These are phyloP conservation scores for Seira musarum DNA, from an alignment of 2,888 invertebrate species.

Conservation along the genomic window DNA sequence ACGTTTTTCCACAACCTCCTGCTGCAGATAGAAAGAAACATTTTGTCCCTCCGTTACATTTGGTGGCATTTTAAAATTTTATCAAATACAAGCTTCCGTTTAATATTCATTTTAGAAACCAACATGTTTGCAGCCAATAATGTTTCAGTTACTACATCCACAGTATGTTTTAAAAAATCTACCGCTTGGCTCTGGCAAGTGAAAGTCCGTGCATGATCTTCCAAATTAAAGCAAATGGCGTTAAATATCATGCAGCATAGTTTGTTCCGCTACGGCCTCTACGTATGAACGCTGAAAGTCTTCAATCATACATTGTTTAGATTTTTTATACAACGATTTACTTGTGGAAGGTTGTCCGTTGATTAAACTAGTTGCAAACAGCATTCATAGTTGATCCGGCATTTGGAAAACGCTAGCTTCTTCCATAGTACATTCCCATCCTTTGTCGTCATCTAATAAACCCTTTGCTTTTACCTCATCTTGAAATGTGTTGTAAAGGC, in stretches of 20 bases:
- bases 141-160: background rate
- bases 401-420: slow-evolving; percentile 68
- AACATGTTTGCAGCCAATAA: background rate
- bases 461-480: slow-evolving; percentile 52
- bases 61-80: slow-evolving; percentile 38
- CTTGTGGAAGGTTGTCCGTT: slow-evolving; percentile 3
- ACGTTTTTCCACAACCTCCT: slow-evolving; percentile 73
- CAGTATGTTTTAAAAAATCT: background rate
- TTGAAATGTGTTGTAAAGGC: slow-evolving; percentile 62
- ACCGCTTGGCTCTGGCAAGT: slow-evolving; percentile 26
- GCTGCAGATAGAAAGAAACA: slow-evolving; percentile 72
- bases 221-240: slow-evolving; percentile 33
- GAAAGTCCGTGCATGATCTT: slow-evolving; percentile 22
- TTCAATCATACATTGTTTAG: slow-evolving; percentile 47
- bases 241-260: slow-evolving; percentile 47
- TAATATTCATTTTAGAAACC: slow-evolving; percentile 23
- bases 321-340: too few relatives aligned
- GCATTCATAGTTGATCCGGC: slow-evolving; percentile 65
- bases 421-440: slow-evolving; percentile 65
- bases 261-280: slow-evolving; percentile 35
- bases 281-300: slow-evolving; percentile 33
- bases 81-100: slow-evolving; percentile 34
- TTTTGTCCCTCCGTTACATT: slow-evolving; percentile 17
- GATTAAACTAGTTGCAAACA: too few relatives aligned
- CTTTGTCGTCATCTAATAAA: slow-evolving; percentile 68